Percentiles rank a stretch among this genome's conserved stretches.
phyloP scores from a whole-genome alignment of 92 coral and sea anemone genomes.

The Metridium senile region DNA sequence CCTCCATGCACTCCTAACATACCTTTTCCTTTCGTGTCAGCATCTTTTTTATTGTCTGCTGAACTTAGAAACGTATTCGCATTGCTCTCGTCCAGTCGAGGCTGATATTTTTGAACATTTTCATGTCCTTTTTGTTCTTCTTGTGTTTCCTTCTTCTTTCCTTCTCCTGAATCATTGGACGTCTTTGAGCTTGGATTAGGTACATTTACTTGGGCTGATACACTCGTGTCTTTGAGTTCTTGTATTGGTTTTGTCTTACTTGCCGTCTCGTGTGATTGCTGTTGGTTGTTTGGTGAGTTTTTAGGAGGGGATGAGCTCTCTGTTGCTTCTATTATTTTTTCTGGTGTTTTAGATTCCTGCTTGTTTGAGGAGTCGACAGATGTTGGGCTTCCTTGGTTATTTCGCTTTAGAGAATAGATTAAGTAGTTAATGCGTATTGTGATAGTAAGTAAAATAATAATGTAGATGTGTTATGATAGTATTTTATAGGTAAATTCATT shows the following conservation, averaged over 20 bases:
- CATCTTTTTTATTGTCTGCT: background rate
- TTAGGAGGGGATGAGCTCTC: constrained; percentile 12
- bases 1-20: background rate
- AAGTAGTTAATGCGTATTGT: too few relatives aligned
- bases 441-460: too few relatives aligned
- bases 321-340: constrained; percentile 19
- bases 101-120: too few relatives aligned
- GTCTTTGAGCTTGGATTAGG: constrained; percentile 12
- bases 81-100: too few relatives aligned
- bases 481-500: too few relatives aligned
- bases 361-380: too few relatives aligned
- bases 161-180: too few relatives aligned
- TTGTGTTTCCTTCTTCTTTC: background rate
- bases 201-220: background rate
- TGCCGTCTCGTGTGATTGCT: background rate
- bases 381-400: background rate
- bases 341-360: background rate
- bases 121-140: too few relatives aligned
- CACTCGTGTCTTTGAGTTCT: background rate
- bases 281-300: background rate
- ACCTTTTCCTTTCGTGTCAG: background rate
- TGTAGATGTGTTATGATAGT: too few relatives aligned
- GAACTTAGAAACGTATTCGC: background rate
- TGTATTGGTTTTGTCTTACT: background rate
- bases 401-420: background rate